These are phyloP conservation scores for Phlogophora meticulosa DNA, from an alignment of 2,888 invertebrate species.

Conservation along the genomic window DNA sequence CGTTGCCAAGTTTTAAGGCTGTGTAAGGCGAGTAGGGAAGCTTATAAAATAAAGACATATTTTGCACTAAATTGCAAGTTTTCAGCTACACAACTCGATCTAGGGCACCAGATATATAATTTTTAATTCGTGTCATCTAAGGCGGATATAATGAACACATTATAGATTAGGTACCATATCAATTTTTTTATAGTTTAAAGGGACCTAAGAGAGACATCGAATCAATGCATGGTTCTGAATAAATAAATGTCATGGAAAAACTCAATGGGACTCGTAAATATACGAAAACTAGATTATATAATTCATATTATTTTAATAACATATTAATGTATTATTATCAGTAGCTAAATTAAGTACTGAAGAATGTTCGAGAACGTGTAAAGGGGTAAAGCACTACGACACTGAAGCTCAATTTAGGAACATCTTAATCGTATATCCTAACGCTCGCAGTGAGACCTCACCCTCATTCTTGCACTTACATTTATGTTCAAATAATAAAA, in stretches of 20 bases:
- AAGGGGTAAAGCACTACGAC: constrained; percentile 32
- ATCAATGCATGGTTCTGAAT: constrained; percentile 31
- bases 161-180: constrained; percentile 41
- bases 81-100: constrained; percentile 34
- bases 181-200: constrained; percentile 17
- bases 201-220: constrained; percentile 46
- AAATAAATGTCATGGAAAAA: constrained; percentile 64
- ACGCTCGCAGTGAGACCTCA: constrained; percentile 63
- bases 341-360: neutral
- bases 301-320: constrained; percentile 1
- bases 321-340: constrained; percentile 12
- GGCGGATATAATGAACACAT: constrained; percentile 53
- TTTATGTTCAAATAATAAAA: constrained; percentile 57
- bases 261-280: constrained; percentile 40
- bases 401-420: constrained; percentile 55
- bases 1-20: constrained; percentile 26
- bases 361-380: constrained; percentile 8
- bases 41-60: constrained; percentile 35
- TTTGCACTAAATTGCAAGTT: constrained; percentile 10
- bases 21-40: constrained; percentile 12
- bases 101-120: constrained; percentile 9
- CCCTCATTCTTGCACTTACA: constrained; percentile 64
- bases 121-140: constrained; percentile 43
- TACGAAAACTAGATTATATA: constrained; percentile 25
- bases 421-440: constrained; percentile 42